Base-by-base conservation (phyloP, 2,888 invertebrate species). In the Halictus quadricinctus region DNA sequence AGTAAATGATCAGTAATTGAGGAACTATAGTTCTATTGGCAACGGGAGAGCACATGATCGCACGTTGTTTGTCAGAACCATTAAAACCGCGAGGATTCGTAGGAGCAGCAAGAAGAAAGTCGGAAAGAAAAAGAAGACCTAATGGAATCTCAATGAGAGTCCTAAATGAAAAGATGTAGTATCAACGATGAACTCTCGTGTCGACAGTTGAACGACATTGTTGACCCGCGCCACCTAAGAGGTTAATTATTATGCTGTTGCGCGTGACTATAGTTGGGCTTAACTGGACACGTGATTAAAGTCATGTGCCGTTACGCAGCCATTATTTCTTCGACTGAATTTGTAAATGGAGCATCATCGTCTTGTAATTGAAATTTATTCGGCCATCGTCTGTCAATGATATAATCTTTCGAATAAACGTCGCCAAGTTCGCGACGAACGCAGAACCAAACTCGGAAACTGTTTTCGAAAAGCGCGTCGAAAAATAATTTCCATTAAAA, bases 341-440 rank as follows among this genome's bases (percentile, higher is more conserved):
- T 83, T 84, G 84, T 84, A 84, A 83, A 79, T 79, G 84, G 75
- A 72, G 75, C 84, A 83, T 72, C 75, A 84, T 84, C 84, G 76
- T 84, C 79, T 83, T 72, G 29, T 84, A 84, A 84, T 84, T 84
- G 84, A 84, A 84, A 84, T 84, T 83, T 84, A 84, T 84, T 84
- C 84, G 48, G 46, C 18, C 48, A 72, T n/a, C 75, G 75, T 58
- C 79, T 76, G 74, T 76, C 69, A 74, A 76, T 48, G 72, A n/a
- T 76, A 75, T 75, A 76, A 79, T 76, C 29, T 58, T 72, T 48
- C 46, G 54, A 54, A 50, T 76, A 36, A 50, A 48, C 64, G 64
- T 60, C 46, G 41, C 54, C n/a, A 5, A 58, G 73, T 74, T 84
- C 50, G 13, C 41, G 66, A 70, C 72, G 58, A 79, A 58, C 72